Percentiles rank a stretch among this genome's conserved stretches.
These are phyloP conservation scores for Drosophila pullipes DNA, from an alignment of 2,888 invertebrate genomes.

Conservation along the genomic window DNA sequence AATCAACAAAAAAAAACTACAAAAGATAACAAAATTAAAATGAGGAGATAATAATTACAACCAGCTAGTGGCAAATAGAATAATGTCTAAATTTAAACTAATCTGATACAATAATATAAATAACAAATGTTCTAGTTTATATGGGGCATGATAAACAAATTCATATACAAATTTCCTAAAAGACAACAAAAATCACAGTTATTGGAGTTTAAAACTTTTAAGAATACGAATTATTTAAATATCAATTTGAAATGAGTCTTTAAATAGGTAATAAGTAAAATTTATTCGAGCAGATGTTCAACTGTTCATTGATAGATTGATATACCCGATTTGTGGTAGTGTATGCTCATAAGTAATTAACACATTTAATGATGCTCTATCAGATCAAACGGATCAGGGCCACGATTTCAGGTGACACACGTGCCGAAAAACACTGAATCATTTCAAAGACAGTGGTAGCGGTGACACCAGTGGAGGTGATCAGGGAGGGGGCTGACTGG, in stretches of 20 bases:
- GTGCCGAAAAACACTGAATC: slow-evolving; percentile 33
- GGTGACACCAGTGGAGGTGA: not conserved
- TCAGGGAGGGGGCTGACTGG: not conserved
- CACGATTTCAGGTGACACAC: slow-evolving; percentile 46
- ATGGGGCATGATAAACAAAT: too few relatives aligned
- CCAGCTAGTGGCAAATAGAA: slow-evolving; percentile 2
- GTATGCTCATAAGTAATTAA: slow-evolving; percentile 32
- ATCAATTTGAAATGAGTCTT: too few relatives aligned
- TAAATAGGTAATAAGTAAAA: not conserved
- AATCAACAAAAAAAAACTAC: not conserved
- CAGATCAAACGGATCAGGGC: slow-evolving; percentile 47
- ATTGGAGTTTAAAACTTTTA: not conserved
- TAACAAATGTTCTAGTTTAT: not conserved
- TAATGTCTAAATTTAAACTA: not conserved
- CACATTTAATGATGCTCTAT: slow-evolving; percentile 32
- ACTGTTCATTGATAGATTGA: not conserved
- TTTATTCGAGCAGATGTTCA: not conserved
- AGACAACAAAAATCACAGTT: not conserved
- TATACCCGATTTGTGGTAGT: not conserved
- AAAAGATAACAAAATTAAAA: not conserved
- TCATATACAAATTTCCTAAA: not conserved
- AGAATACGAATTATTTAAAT: not conserved
- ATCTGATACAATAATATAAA: not conserved
- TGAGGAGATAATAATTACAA: slow-evolving; percentile 15
- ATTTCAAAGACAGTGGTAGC: slow-evolving; percentile 10